Evolutionary conservation across 2,888 invertebrate genomes (phyloP), one percentile per base, ranked within the genome.

Genomic region (Phortica okadai): DNA sequence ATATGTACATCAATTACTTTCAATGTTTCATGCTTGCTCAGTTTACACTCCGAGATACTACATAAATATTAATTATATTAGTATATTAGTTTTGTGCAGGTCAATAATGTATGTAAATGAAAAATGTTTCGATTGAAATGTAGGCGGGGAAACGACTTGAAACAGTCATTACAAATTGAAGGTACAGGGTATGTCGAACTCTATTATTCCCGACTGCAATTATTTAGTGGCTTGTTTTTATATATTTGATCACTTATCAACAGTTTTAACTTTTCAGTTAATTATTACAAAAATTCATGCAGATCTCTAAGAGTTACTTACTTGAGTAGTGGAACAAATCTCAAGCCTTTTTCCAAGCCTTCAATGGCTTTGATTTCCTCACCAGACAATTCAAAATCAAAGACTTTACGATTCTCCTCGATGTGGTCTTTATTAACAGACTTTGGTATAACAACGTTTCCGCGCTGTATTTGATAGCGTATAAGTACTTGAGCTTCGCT

Each of bases 381-480:
- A 0, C 92, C 83, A 0, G 93, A 92, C 81, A 97, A 91, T 81
- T 94, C 93, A 90, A 97, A 97, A 91, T 96, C 95, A 81, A 95
- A 94, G 11, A 97, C 94, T 79, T 95, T 89, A 82, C 95, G 94
- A 91, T 97, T 95, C 87, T 94, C 93, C 74, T 92, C 92, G 89
- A 96, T 95, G 83, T 95, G 93, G 0, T 93, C 91, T 82, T 94
- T 94, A 0, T 93, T 96, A n/a, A 96, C 95, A 0, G 96, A 96
- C 90, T 97, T 97, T 0, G 97, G 97, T 80, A 97, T 96, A 54
- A 95, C 95, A 56, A 95, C 93, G 79, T 94, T 93, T 5, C 94
- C 95, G 58, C 95, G 93, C 85, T 97, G 95, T 72, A 94, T 92
- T 91, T 94, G 93, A 90, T 94, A 95, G 78, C 93, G 93, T 50